phyloP scores from a whole-genome alignment of 2,113 vertebrate species.

The Danio rerio region GRCz12tu NC_133177.1:24390501-24391000 shows the following conservation, averaged over 20 bases:
- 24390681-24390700: neutral
- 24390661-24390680: neutral
- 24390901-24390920: slow-evolving; percentile 24
- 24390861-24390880: neutral
- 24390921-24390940: slow-evolving; percentile 59
- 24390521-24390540: neutral
- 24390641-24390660: neutral
- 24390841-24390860: neutral
- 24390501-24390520: neutral
- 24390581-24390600: neutral
- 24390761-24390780: slow-evolving; percentile 82
- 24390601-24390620: neutral
- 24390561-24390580: neutral
- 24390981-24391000: slow-evolving; percentile 9
- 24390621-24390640: neutral
- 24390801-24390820: neutral
- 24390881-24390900: neutral
- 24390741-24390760: slow-evolving; percentile 92
- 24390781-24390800: neutral
- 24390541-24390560: too few relatives aligned
- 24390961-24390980: slow-evolving; percentile 33
- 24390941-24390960: slow-evolving; percentile 46
- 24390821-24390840: neutral
- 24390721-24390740: slow-evolving; percentile 62
- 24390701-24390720: slow-evolving; percentile 28